These are phyloP conservation scores for Hanleya hanleyi DNA, from an alignment of 2,888 invertebrate genomes.

Conservation along the genomic window DNA sequence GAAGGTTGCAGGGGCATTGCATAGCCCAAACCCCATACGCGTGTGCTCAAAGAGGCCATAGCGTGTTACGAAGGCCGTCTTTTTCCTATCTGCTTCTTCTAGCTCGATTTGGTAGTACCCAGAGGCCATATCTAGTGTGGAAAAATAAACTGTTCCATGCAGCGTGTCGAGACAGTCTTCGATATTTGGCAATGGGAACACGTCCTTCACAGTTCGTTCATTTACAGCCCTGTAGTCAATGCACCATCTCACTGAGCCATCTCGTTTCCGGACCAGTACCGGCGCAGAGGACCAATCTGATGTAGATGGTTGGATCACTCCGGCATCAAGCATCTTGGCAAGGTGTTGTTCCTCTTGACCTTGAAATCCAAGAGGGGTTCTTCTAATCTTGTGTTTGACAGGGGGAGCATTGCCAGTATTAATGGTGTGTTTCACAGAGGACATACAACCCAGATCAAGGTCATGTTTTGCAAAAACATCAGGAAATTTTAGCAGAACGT, in stretches of 20 bases:
- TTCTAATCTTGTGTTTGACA: neutral
- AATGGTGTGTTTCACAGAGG: neutral
- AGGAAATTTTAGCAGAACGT: neutral
- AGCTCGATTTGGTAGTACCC: neutral
- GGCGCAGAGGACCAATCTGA: neutral
- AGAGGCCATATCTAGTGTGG: neutral
- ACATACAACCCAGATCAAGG: neutral
- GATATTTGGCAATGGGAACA: neutral
- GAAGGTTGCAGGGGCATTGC: neutral
- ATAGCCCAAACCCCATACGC: neutral
- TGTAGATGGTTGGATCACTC: neutral
- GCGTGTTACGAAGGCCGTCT: neutral
- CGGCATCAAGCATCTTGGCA: neutral
- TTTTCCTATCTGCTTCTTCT: neutral
- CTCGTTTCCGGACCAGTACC: neutral
- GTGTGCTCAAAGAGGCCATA: neutral
- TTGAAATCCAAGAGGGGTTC: neutral
- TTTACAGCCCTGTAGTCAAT: neutral
- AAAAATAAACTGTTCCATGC: neutral
- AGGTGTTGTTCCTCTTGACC: neutral
- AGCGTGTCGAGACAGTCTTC: neutral
- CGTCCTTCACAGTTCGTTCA: neutral
- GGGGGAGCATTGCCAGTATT: neutral
- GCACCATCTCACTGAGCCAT: neutral
- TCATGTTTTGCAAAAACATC: constrained; percentile 2